phyloP scores from a whole-genome alignment of 2,797 vertebrate genomes.

The Vultur gryphus region DNA sequence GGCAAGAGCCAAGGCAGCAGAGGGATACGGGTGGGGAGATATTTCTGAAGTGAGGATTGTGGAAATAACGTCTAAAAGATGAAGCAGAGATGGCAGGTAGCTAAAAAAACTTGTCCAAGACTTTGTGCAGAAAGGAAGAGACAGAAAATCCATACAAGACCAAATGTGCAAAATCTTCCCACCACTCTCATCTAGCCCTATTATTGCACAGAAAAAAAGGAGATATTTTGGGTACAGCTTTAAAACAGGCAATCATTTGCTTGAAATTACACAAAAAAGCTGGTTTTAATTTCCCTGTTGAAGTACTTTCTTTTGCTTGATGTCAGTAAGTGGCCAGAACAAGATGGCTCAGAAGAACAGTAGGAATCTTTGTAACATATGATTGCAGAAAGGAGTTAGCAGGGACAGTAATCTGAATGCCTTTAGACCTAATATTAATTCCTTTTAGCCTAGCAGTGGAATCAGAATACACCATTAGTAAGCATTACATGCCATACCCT shows the following conservation, averaged over 20 bases:
- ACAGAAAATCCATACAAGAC: neutral
- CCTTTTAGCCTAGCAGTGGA: neutral
- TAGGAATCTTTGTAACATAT: neutral
- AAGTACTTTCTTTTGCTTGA: neutral
- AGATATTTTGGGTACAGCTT: neutral
- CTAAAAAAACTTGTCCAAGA: neutral
- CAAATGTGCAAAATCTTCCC: neutral
- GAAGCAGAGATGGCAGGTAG: neutral
- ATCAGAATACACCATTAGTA: neutral
- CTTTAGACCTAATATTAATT: neutral
- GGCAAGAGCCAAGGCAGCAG: neutral
- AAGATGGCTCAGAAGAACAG: neutral
- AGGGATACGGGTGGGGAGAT: rapidly evolving
- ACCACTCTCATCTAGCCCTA: neutral
- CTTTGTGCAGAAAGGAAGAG: neutral
- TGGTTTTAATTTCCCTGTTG: neutral
- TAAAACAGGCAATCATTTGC: neutral
- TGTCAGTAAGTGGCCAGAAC: neutral
- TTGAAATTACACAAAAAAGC: neutral
- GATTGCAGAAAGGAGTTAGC: neutral
- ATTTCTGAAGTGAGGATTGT: neutral
- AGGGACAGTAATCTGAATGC: neutral
- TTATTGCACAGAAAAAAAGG: neutral
- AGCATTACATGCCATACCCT: neutral
- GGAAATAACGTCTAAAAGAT: neutral